Conservation (phyloP, 2,888 invertebrate species). For the Brenthis ino region DNA sequence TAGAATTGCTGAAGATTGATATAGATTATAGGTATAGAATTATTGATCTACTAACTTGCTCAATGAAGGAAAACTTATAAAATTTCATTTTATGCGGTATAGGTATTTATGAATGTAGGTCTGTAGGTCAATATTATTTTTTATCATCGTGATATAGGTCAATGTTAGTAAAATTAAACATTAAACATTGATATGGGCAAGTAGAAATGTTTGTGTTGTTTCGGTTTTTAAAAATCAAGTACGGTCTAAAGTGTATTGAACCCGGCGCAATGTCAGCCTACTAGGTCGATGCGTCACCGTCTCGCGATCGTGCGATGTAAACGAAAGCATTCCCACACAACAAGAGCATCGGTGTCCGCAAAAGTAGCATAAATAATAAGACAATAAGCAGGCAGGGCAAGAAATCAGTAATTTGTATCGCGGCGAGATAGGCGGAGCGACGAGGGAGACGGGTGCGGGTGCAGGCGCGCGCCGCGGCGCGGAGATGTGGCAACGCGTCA, state of each 20-base stretch:
- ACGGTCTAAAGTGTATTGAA: conserved; percentile 70
- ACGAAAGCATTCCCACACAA: conserved; percentile 70
- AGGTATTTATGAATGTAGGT: conserved; percentile 32
- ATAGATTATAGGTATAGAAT: conserved; percentile 1
- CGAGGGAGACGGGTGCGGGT: conserved; percentile 70
- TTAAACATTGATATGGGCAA: not conserved
- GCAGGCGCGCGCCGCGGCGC: conserved; percentile 71
- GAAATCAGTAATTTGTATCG: conserved; percentile 81
- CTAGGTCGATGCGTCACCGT: conserved; percentile 70
- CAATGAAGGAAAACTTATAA: conserved; percentile 27
- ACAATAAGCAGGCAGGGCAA: conserved; percentile 79
- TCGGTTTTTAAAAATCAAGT: conserved; percentile 29
- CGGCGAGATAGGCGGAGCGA: conserved; percentile 74
- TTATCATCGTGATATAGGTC: conserved; percentile 9
- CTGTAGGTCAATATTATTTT: conserved; percentile 28
- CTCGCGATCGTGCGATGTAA: conserved; percentile 54
- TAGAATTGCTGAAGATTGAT: conserved; percentile 11
- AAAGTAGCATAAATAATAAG: conserved; percentile 80
- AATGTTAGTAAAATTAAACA: conserved; percentile 13
- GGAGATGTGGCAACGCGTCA: conserved; percentile 81
- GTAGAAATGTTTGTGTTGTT: conserved; percentile 1
- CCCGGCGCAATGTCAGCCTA: conserved; percentile 65
- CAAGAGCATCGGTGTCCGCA: conserved; percentile 68
- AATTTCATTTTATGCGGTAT: conserved; percentile 9
- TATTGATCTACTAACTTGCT: conserved; percentile 12